Percentiles rank a stretch among this genome's conserved stretches.
phyloP scores from a whole-genome alignment of 2,888 invertebrate genomes.

The Magallana nippona region DNA sequence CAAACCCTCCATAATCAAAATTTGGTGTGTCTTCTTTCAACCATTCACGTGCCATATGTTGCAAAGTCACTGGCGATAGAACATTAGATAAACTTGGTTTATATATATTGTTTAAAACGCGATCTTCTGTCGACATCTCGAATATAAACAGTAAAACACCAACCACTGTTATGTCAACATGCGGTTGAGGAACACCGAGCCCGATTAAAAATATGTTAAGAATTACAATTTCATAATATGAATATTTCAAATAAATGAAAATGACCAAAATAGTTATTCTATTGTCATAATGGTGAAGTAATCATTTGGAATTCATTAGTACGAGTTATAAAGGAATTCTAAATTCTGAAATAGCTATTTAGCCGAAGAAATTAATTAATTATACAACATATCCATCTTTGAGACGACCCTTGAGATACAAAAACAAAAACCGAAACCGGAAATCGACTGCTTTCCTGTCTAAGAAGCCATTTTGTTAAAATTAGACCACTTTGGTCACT shows the following conservation, averaged over 20 bases:
- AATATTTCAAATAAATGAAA: too few relatives aligned
- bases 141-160: too few relatives aligned
- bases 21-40: conserved; percentile 77
- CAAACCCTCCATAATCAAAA: conserved; percentile 79
- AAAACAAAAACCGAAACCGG: conserved; percentile 29
- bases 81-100: conserved; percentile 61
- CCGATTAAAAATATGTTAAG: not conserved
- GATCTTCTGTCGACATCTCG: conserved; percentile 48
- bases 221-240: not conserved
- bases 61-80: conserved; percentile 77
- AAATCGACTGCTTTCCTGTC: conserved; percentile 32
- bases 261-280: too few relatives aligned
- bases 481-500: conserved; percentile 14
- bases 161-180: not conserved
- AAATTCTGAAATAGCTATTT: too few relatives aligned
- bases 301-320: too few relatives aligned
- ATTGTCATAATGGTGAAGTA: too few relatives aligned
- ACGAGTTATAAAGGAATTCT: too few relatives aligned
- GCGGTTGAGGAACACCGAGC: not conserved
- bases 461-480: conserved; percentile 39
- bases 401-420: not conserved
- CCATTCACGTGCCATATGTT: conserved; percentile 75
- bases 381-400: not conserved
- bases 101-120: conserved; percentile 56
- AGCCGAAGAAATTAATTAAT: not conserved